Evolutionary conservation across 2,113 vertebrate genomes (phyloP), one percentile per base, ranked within the genome.

Genomic region (Alligator mississippiensis): DNA sequence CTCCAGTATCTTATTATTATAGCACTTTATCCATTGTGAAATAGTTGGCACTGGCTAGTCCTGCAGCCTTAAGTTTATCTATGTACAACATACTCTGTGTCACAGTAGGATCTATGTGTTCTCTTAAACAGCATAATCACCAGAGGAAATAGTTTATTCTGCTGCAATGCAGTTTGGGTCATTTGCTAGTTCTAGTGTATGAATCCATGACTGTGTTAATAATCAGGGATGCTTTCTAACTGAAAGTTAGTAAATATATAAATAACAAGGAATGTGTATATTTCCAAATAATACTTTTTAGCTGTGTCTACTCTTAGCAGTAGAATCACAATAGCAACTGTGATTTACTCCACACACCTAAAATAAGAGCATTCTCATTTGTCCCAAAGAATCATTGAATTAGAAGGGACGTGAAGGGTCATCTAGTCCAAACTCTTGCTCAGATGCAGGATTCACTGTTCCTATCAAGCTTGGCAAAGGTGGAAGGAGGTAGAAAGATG

Each of bases 1-100:
- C 9, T n/a, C 55, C 22, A 9, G 3, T 80, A 18, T 17, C n/a
- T 38, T 58, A 4, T 75, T 84, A 64, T 82, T 94, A 80, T 90
- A 86, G 11, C 14, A 34, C 0, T 0, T 24, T 85, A 6, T 21
- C 17, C 4, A 5, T 59, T 90, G 55, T 91, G 68, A 63, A 88
- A 87, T n/a, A 3, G 25, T 82, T 84, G 62, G 30, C 61, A 63
- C 3, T 47, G 16, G 55, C 38, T 87, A 30, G 18, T 18, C 27
- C n/a, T 54, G 58, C 64, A 75, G 18, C 15, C 89, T 91, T 89
- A 68, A 82, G 80, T 84, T 88, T 25, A 90, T 76, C 62, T 79
- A 34, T 47, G 11, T 7, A 8, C 24, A 70, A 80, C 10, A 18
- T 58, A 76, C 38, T 82, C 25, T 62, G 27, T 88, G 62, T 22